A percentile compares a stretch with the other conserved stretches of the same genome.
These are phyloP conservation scores for Ellobius talpinus DNA, from an alignment of 2,113 vertebrate species.

Conservation along the genomic window DNA sequence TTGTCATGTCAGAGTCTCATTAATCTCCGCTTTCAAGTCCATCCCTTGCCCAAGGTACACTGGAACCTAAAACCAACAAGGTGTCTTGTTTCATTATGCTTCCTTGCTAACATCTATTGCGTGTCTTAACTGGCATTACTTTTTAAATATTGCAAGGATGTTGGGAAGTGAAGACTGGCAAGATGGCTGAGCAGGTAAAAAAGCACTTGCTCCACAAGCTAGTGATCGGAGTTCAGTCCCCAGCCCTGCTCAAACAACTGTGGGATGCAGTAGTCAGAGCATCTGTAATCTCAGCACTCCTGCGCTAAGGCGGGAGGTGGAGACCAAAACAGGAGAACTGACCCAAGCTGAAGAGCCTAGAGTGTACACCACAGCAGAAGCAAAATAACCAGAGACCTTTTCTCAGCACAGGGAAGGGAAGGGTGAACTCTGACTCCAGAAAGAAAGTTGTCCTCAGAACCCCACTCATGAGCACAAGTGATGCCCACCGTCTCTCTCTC, in stretches of 20 bases:
- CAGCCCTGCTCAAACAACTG: neutral
- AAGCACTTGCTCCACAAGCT: neutral
- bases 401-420: neutral
- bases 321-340: neutral
- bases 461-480: neutral
- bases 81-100: constrained; percentile 5
- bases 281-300: neutral
- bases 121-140: neutral
- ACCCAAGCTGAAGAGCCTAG: neutral
- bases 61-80: constrained; percentile 3
- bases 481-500: too few species aligned
- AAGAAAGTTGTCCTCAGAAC: neutral
- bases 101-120: neutral
- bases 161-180: neutral
- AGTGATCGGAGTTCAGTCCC: neutral
- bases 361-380: neutral
- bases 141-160: neutral
- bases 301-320: neutral
- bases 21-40: neutral
- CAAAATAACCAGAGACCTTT: neutral
- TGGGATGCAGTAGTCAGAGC: neutral
- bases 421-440: neutral
- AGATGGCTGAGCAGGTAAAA: neutral
- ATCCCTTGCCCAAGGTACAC: neutral
- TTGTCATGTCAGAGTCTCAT: neutral